A percentile compares a stretch with the other conserved stretches of the same genome.
Conservation (phyloP, 2,797 vertebrate species). For the Bradypus variegatus region DNA sequence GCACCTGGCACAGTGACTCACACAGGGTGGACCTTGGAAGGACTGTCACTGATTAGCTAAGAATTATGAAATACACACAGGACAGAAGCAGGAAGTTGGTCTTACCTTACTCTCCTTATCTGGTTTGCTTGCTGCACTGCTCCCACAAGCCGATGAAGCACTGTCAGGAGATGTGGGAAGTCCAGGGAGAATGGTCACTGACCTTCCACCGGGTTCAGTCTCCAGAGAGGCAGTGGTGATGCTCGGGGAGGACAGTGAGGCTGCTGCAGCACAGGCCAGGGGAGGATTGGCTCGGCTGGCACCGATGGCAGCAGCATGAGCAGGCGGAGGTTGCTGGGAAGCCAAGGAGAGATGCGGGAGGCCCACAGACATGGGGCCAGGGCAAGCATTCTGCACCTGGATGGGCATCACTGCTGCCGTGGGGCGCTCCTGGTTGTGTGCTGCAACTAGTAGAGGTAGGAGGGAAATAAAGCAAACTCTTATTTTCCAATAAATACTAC, state of each 20-base stretch:
- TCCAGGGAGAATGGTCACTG: constrained; percentile 72
- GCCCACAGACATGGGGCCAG: constrained; percentile 78
- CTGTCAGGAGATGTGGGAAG: constrained; percentile 74
- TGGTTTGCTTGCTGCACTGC: constrained; percentile 75
- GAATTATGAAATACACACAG: no score
- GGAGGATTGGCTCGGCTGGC: constrained; percentile 74
- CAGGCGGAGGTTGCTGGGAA: constrained; percentile 74
- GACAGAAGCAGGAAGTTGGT: not conserved
- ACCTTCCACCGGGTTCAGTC: constrained; percentile 76
- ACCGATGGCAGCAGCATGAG: constrained; percentile 70
- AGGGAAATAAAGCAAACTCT: not conserved
- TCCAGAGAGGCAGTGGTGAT: constrained; percentile 81
- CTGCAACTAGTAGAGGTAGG: constrained; percentile 75
- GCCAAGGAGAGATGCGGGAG: constrained; percentile 76
- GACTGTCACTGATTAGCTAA: no score
- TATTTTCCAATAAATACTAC: not conserved
- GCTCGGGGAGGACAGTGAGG: constrained; percentile 82
- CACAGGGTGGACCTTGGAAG: not conserved
- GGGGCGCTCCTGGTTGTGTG: constrained; percentile 91
- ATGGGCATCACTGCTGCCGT: constrained; percentile 89
- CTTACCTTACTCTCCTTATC: constrained; percentile 93
- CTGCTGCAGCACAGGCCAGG: constrained; percentile 81
- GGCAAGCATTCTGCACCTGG: constrained; percentile 83
- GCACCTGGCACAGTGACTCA: not conserved
- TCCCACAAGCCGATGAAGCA: constrained; percentile 70